A percentile compares a stretch with the other conserved stretches of the same genome.
These are phyloP conservation scores for Oasisia sp. DNA, from an alignment of 2,888 invertebrate genomes.

Conservation along the genomic window DNA sequence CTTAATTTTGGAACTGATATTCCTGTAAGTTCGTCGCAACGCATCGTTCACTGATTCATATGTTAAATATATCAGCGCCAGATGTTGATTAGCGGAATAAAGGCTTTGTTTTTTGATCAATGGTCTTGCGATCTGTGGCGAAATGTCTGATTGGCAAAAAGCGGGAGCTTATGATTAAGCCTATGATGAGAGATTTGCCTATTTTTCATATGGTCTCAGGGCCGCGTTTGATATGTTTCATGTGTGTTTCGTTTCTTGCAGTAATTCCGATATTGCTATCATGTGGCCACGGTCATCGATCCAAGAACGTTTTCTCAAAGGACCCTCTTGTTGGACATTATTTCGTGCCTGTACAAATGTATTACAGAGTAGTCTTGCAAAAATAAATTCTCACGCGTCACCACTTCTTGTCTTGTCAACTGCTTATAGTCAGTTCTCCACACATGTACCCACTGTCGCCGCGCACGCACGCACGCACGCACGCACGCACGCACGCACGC, in stretches of 20 bases:
- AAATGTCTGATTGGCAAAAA: not conserved
- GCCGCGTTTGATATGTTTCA: not conserved
- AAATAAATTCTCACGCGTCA: too few species aligned
- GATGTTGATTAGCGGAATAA: not conserved
- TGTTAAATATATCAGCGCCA: not conserved
- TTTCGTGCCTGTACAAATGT: not conserved
- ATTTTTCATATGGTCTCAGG: not conserved
- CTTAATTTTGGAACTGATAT: conserved; percentile 17
- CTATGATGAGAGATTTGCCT: not conserved
- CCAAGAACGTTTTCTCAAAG: not conserved
- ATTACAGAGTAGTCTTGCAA: not conserved
- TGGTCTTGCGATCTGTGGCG: not conserved
- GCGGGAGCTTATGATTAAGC: not conserved
- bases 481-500: too few species aligned
- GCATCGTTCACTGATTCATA: not conserved
- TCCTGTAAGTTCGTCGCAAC: not conserved
- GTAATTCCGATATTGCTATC: not conserved
- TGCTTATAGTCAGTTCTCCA: too few species aligned
- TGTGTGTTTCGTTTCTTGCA: not conserved
- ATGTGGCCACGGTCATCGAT: not conserved
- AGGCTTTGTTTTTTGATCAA: not conserved
- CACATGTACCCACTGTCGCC: too few species aligned
- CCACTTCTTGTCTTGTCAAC: too few species aligned
- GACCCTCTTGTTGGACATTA: not conserved
- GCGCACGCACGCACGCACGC: too few species aligned